Evolutionary conservation across 2,888 invertebrate species (phyloP), one percentile per base, ranked within the genome.

Genomic region (Machimus atricapillus): DNA sequence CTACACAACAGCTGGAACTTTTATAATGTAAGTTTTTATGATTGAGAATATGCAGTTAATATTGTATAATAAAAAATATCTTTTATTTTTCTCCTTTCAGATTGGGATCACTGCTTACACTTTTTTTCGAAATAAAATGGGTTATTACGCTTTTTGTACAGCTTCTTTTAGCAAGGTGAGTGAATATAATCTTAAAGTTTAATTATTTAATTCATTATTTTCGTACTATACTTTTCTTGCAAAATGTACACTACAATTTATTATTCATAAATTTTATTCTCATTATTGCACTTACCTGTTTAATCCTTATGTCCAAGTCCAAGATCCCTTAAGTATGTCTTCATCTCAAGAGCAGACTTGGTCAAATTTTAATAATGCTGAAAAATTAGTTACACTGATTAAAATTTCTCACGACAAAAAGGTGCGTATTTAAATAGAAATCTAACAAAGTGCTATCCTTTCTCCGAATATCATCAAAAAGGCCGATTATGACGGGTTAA

Each of bases 61-160:
- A 58, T 8, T 12, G 27, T 14, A 43, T 46, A 0, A 46, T 14
- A 14, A 46, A 14, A 14, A 46, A 3, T 16, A 46, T 52, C 16
- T 82, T 16, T 66, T 34, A 76, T 76, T 85, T 88, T 87, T 89
- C 82, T 88, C 86, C 89, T 88, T 93, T 86, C 93, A 95, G 95
- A 92, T 93, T 94, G 89, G 93, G 93, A 86, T 94, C 95, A 86
- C 91, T 93, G 56, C 89, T 94, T 89, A 93, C 95, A 88, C 93
- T 95, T 89, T 93, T 95, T 90, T 92, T 95, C 88, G 95, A 95
- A 92, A 93, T 94, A 87, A 94, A 94, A 88, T 95, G 95, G 95
- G 94, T 94, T 87, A 93, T 95, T 90, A 94, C 94, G 73, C 92
- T 95, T 87, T 95, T 95, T 91, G 92, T 95, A 87, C 94, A 94